Evolutionary conservation across 1,140 invertebrate species (phyloP).

Genomic region (Heliconius melpomene): DNA sequence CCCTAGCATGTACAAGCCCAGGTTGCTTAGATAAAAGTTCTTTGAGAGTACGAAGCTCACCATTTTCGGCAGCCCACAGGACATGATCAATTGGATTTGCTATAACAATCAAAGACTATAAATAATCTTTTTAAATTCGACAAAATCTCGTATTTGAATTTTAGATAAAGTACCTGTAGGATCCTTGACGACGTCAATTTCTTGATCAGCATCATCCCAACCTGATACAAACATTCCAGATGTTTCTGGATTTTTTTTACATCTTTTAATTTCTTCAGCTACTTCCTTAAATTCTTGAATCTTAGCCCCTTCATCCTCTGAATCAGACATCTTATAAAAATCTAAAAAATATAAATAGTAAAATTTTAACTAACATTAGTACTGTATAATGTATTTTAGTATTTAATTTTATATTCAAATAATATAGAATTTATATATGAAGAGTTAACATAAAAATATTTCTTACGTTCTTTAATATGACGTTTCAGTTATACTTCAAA

Average conservation of each 20-base stretch:
- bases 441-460: neutral
- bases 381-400: too few relatives aligned
- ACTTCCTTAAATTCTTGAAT: conserved; percentile 57
- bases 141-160: neutral
- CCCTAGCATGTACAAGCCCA: conserved; percentile 85
- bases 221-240: conserved; percentile 84
- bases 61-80: conserved; percentile 92
- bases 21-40: conserved; percentile 84
- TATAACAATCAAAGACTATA: conserved; percentile 61
- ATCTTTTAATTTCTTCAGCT: conserved; percentile 68
- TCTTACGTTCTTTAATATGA: neutral
- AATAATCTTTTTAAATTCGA: neutral
- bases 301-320: conserved; percentile 51
- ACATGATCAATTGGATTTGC: conserved; percentile 86
- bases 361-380: too few relatives aligned
- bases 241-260: conserved; percentile 72
- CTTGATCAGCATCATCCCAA: conserved; percentile 84
- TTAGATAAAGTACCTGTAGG: conserved; percentile 69
- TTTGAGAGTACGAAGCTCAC: conserved; percentile 85
- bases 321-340: conserved; percentile 54
- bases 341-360: neutral
- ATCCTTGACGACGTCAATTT: conserved; percentile 82
- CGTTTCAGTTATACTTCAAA: neutral
- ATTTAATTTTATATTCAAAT: too few relatives aligned
- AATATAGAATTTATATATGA: too few relatives aligned